Conservation (phyloP, 2,113 vertebrate species). For the Puma concolor region DNA sequence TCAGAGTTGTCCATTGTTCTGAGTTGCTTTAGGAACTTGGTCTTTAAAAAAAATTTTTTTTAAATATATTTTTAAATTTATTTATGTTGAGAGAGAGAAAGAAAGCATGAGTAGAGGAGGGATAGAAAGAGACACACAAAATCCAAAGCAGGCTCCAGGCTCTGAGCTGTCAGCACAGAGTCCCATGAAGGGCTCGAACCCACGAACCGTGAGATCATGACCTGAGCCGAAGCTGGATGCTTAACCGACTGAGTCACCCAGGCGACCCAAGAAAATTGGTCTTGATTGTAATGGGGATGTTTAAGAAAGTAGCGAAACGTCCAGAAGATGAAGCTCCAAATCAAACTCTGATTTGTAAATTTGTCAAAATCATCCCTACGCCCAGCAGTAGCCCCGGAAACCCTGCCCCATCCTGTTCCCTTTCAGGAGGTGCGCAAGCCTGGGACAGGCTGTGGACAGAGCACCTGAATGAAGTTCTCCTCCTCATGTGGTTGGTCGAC, state of each 20-base stretch:
- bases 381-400: not conserved
- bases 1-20: not conserved
- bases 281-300: not conserved
- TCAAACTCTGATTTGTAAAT: not conserved
- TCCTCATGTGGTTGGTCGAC: not conserved
- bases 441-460: not conserved
- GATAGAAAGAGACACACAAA: no score
- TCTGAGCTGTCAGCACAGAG: no score
- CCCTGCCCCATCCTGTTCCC: fast-evolving
- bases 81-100: no score
- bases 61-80: no score
- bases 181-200: no score
- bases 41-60: not conserved
- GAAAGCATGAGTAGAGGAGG: no score
- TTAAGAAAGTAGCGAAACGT: not conserved
- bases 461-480: no score
- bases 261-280: not conserved
- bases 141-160: no score
- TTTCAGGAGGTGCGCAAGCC: no score
- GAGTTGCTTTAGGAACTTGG: not conserved
- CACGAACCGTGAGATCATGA: no score
- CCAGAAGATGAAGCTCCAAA: not conserved
- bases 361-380: not conserved
- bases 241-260: no score
- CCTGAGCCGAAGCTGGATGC: no score